Evolutionary conservation across 2,888 invertebrate species (phyloP).

Genomic region (Lampropteryx suffumata): DNA sequence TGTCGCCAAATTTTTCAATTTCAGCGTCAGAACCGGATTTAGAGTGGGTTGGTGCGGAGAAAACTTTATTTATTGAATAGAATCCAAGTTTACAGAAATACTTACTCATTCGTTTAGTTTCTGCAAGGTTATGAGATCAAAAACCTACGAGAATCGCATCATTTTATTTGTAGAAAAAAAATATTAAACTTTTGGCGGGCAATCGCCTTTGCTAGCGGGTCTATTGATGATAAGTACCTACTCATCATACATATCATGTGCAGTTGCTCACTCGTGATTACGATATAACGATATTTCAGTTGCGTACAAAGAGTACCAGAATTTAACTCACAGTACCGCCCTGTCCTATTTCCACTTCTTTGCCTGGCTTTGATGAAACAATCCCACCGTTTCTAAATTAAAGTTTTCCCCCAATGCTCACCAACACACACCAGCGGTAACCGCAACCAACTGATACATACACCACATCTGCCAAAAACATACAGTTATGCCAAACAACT

Average conservation of each 20-base stretch:
- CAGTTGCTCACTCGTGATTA: neutral
- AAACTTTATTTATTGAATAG: constrained; percentile 8
- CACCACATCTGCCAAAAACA: too few species aligned
- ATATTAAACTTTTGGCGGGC: too few species aligned
- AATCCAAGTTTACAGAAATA: neutral
- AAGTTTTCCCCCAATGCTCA: constrained; percentile 26
- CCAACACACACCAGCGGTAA: neutral
- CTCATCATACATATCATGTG: too few species aligned
- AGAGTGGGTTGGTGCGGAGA: neutral
- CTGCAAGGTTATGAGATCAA: too few species aligned
- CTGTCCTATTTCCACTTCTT: constrained; percentile 29
- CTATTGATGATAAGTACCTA: too few species aligned
- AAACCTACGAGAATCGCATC: too few species aligned
- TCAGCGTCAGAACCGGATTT: constrained; percentile 2
- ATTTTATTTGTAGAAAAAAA: too few species aligned
- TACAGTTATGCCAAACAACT: too few species aligned
- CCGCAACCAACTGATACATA: too few species aligned
- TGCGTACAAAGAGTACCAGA: neutral
- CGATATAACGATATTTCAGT: constrained; percentile 2
- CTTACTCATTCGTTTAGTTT: too few species aligned
- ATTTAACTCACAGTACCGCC: neutral
- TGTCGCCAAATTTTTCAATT: constrained; percentile 23
- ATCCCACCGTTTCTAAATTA: constrained; percentile 41
- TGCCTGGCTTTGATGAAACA: constrained; percentile 45
- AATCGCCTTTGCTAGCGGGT: too few species aligned